Conservation (phyloP, 2,113 vertebrate genomes). For the Syngnathus scovelli region DNA sequence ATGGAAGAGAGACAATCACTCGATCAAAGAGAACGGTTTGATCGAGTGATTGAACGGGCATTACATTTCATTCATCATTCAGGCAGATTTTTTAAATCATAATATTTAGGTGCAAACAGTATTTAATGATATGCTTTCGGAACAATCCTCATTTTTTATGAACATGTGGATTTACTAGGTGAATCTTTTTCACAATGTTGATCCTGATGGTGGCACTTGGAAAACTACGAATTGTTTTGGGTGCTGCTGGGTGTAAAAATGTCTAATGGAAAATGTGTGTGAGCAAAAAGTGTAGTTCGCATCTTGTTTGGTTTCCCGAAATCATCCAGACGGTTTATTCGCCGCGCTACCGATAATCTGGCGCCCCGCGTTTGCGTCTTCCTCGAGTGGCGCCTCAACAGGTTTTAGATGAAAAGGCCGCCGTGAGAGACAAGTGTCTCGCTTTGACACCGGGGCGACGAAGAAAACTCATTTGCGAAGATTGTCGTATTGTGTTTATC, state of each 20-base stretch:
- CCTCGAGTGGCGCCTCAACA: slow-evolving; percentile 27
- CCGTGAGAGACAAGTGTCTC: slow-evolving; percentile 29
- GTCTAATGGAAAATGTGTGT: neutral
- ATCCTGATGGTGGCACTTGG: too few relatives aligned
- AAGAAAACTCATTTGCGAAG: slow-evolving; percentile 22
- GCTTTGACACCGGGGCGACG: slow-evolving; percentile 34
- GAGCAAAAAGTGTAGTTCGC: neutral
- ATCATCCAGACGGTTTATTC: slow-evolving; percentile 44
- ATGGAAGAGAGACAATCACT: neutral
- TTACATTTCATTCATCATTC: too few relatives aligned
- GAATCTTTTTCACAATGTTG: too few relatives aligned
- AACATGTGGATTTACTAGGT: too few relatives aligned
- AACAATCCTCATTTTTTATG: too few relatives aligned
- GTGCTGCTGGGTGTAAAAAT: too few relatives aligned
- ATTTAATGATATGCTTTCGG: too few relatives aligned
- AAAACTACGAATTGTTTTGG: too few relatives aligned
- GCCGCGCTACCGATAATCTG: slow-evolving; percentile 28
- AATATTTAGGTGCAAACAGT: too few relatives aligned
- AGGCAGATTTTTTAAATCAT: too few relatives aligned
- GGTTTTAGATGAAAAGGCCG: slow-evolving; percentile 40
- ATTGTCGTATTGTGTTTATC: slow-evolving; percentile 27
- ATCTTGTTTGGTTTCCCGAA: slow-evolving; percentile 9
- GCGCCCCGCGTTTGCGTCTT: slow-evolving; percentile 25
- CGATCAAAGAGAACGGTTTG: neutral
- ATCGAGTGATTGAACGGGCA: too few relatives aligned